Evolutionary conservation across 2,888 invertebrate species (phyloP).

Genomic region (Cistogaster globosa): DNA sequence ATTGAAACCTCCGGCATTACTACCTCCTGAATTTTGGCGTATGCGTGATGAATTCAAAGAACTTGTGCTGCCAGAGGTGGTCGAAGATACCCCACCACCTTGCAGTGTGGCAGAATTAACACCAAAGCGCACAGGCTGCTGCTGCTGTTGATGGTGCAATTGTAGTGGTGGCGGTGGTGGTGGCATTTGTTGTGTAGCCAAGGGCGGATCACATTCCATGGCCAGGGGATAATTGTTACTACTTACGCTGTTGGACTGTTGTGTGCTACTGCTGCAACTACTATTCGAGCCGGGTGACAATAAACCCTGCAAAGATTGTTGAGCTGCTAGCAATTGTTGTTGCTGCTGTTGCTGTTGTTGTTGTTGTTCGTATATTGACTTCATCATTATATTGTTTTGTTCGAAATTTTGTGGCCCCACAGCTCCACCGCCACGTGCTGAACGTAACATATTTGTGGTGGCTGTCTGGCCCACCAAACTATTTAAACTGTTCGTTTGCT

Average conservation of each 20-base stretch:
- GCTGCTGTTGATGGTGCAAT: conserved; percentile 55
- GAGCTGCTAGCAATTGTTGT: conserved; percentile 75
- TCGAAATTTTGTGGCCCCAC: conserved; percentile 68
- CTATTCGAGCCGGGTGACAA: conserved; percentile 73
- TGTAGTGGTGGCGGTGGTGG: conserved; percentile 81
- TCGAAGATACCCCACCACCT: conserved; percentile 46
- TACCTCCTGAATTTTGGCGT: conserved; percentile 65
- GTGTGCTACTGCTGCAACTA: conserved; percentile 63
- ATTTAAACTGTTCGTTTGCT: conserved; percentile 77
- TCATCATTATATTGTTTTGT: conserved; percentile 70
- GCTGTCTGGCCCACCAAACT: conserved; percentile 71
- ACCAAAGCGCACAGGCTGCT: conserved; percentile 50
- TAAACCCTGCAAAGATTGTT: conserved; percentile 77
- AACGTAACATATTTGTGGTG: conserved; percentile 66
- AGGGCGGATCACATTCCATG: conserved; percentile 91
- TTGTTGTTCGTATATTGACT: conserved; percentile 73
- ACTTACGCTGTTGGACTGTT: conserved; percentile 64
- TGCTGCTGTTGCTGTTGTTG: conserved; percentile 73
- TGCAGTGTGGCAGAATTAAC: conserved; percentile 41
- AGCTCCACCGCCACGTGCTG: conserved; percentile 57
- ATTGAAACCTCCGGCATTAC: conserved; percentile 52
- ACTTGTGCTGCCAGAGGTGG: conserved; percentile 57
- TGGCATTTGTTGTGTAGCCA: conserved; percentile 75
- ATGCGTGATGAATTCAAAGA: conserved; percentile 73
- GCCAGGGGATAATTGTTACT: conserved; percentile 83